Conservation (phyloP, 2,888 invertebrate species). For the Horisme vitalbata region DNA sequence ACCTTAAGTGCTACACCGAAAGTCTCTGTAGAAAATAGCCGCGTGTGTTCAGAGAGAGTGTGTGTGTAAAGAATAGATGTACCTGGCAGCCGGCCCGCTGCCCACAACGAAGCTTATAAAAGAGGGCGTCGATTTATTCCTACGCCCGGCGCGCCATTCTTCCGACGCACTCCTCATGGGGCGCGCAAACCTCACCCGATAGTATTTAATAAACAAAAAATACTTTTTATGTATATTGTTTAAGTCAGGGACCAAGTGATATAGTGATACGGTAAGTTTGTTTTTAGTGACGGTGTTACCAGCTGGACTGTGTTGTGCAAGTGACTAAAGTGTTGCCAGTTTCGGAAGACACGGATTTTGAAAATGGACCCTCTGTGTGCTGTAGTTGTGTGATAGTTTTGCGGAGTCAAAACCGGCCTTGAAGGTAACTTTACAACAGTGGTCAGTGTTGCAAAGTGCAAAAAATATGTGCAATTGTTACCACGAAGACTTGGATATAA, state of each 20-base stretch:
- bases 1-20: constrained; percentile 11
- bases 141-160: constrained; percentile 77
- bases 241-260: constrained; percentile 77
- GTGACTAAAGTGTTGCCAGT: constrained; percentile 69
- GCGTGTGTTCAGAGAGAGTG: constrained; percentile 21
- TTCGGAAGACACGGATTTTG: constrained; percentile 31
- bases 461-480: not conserved
- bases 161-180: constrained; percentile 77
- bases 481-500: not conserved
- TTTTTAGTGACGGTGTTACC: constrained; percentile 62
- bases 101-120: constrained; percentile 79
- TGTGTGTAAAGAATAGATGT: constrained; percentile 25
- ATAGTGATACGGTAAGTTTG: constrained; percentile 79
- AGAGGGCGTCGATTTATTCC: constrained; percentile 68
- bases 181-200: constrained; percentile 77
- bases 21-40: constrained; percentile 2
- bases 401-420: constrained; percentile 37
- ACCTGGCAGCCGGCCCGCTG: constrained; percentile 39
- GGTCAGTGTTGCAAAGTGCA: constrained; percentile 55
- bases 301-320: constrained; percentile 72
- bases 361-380: constrained; percentile 52
- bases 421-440: constrained; percentile 39
- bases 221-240: constrained; percentile 59
- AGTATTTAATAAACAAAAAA: constrained; percentile 64
- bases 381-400: constrained; percentile 37